These are phyloP conservation scores for Pelodiscus sinensis DNA, from an alignment of 2,113 vertebrate genomes.

Conservation along the genomic window DNA sequence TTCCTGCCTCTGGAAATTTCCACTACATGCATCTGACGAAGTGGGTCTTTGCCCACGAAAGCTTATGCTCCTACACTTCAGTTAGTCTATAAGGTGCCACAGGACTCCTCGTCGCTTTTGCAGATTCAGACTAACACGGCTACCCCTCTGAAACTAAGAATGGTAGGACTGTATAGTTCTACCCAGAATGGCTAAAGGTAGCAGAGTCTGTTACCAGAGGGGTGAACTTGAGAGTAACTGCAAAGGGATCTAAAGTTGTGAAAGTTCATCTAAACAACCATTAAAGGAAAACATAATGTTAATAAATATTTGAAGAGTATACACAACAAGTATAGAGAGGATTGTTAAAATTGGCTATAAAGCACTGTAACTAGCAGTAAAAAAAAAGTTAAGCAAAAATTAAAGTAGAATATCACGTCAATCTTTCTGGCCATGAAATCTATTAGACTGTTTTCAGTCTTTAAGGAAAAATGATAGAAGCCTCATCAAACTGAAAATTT, in stretches of 20 bases:
- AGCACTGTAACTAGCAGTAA: background rate
- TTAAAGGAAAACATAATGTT: background rate
- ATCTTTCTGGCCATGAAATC: background rate
- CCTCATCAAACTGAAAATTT: background rate
- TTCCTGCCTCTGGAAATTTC: no score
- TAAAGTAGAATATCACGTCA: background rate
- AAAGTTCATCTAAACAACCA: background rate
- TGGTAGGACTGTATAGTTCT: background rate
- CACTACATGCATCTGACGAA: no score
- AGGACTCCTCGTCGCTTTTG: no score
- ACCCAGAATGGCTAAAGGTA: background rate
- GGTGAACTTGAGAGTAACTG: background rate
- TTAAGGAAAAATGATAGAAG: background rate
- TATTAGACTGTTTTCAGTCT: background rate
- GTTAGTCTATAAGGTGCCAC: no score
- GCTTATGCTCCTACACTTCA: no score
- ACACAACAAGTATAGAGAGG: background rate
- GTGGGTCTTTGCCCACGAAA: no score
- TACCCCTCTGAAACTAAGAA: background rate
- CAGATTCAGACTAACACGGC: no score
- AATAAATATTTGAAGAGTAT: conserved; percentile 11
- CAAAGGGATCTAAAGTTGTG: background rate
- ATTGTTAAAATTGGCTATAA: background rate
- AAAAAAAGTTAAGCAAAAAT: background rate
- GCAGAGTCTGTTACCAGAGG: background rate